Percentiles rank a stretch among this genome's conserved stretches.
Evolutionary conservation across 1,140 invertebrate genomes (phyloP).

Genomic region (Mamestra configurata): DNA sequence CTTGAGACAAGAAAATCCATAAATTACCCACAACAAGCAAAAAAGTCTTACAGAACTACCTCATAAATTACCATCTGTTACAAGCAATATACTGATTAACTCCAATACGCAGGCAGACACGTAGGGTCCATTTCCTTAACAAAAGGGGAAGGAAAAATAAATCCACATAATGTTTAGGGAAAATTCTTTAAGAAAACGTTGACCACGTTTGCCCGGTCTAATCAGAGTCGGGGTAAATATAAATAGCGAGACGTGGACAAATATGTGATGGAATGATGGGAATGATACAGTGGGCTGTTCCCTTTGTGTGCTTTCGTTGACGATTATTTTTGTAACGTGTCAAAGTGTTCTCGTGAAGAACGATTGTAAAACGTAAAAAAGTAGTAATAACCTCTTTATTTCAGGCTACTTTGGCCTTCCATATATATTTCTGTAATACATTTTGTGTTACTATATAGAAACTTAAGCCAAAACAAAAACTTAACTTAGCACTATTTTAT

Average conservation of each 20-base stretch:
- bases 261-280: background rate
- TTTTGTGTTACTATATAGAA: too few species aligned
- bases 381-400: too few species aligned
- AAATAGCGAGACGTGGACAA: conserved; percentile 10
- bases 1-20: too few species aligned
- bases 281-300: background rate
- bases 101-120: conserved; percentile 26
- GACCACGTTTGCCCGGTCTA: background rate
- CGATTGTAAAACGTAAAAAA: too few species aligned
- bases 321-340: background rate
- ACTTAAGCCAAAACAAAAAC: too few species aligned
- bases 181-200: conserved; percentile 39
- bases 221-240: conserved; percentile 14
- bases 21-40: background rate
- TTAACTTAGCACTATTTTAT: too few species aligned
- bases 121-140: conserved; percentile 45
- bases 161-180: conserved; percentile 40
- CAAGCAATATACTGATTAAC: conserved; percentile 45
- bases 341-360: too few species aligned
- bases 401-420: too few species aligned
- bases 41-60: background rate
- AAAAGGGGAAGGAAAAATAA: conserved; percentile 42
- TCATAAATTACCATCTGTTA: background rate
- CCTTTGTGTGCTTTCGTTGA: background rate
- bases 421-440: too few species aligned